A percentile compares a stretch with the other conserved stretches of the same genome.
These are phyloP conservation scores for Autographa pulchrina DNA, from an alignment of 2,888 invertebrate species.

Conservation along the genomic window DNA sequence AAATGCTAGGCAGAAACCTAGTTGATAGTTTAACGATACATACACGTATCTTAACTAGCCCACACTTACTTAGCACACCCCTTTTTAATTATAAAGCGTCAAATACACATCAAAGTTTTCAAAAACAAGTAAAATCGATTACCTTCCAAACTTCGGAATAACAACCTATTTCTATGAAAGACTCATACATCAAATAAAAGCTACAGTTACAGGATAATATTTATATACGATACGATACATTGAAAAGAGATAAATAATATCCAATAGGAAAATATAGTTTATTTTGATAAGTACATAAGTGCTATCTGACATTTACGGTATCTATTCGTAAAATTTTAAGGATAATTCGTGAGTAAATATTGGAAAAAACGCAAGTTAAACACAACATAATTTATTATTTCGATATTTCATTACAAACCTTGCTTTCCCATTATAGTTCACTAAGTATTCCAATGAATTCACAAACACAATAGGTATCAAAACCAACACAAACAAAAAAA, in stretches of 20 bases:
- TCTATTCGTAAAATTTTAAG: neutral
- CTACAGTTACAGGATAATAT: neutral
- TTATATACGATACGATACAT: neutral
- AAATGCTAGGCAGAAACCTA: too few relatives aligned
- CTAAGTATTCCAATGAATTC: slow-evolving; percentile 12
- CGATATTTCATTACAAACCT: slow-evolving; percentile 9
- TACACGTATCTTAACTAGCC: too few relatives aligned
- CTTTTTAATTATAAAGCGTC: neutral
- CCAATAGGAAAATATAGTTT: neutral
- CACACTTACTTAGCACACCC: neutral
- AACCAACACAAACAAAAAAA: slow-evolving; percentile 8
- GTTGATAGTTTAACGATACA: too few relatives aligned
- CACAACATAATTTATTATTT: neutral
- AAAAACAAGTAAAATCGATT: neutral
- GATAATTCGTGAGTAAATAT: neutral
- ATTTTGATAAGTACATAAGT: neutral
- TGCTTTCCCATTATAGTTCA: slow-evolving; percentile 14
- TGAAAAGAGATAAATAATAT: neutral
- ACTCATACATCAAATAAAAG: neutral
- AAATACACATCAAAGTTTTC: neutral
- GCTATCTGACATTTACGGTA: neutral
- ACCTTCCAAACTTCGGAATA: neutral
- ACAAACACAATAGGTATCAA: slow-evolving; percentile 7
- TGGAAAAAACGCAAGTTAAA: neutral
- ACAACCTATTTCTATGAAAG: neutral